phyloP scores from a whole-genome alignment of 64 coral and sea anemone genomes.

The Porites lutea region DNA sequence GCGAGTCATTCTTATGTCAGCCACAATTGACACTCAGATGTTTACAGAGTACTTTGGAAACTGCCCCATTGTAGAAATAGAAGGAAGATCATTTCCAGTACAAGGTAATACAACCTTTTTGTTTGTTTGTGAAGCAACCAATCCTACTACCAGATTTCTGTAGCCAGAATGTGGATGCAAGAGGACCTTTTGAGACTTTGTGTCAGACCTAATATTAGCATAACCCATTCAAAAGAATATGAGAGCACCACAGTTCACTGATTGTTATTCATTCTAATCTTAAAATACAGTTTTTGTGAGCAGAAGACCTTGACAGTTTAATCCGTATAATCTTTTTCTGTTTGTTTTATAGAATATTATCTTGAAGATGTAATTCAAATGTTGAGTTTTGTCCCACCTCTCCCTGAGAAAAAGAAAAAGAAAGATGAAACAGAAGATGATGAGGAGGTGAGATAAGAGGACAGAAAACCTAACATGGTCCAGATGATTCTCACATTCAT shows the following conservation, averaged over 20 bases:
- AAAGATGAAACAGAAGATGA: slow-evolving; percentile 89
- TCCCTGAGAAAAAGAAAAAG: slow-evolving; percentile 95
- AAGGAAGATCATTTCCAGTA: slow-evolving; percentile 94
- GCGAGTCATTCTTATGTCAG: slow-evolving; percentile 96
- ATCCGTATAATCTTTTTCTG: too few species aligned
- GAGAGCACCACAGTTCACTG: too few species aligned
- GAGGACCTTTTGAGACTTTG: too few species aligned
- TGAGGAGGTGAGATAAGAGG: slow-evolving; percentile 59
- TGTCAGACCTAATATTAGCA: too few species aligned
- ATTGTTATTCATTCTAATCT: too few species aligned
- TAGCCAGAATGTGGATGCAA: too few species aligned
- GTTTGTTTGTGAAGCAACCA: too few species aligned
- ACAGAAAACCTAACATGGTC: not conserved
- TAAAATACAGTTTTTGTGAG: too few species aligned
- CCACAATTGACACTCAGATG: slow-evolving; percentile 98
- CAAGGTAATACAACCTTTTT: slow-evolving; percentile 40
- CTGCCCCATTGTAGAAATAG: slow-evolving; percentile 96
- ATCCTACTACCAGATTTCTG: too few species aligned
- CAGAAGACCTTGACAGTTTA: too few species aligned
- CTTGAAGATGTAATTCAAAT: slow-evolving; percentile 98
- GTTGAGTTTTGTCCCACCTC: slow-evolving; percentile 96
- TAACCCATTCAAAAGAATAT: too few species aligned
- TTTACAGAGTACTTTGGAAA: slow-evolving; percentile 96
- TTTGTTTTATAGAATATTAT: slow-evolving; percentile 80
- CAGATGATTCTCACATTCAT: too few species aligned